These are phyloP conservation scores for Sycon ciliatum DNA, from an alignment of 37 sponge, comb jelly and placozoan genomes.

Conservation along the genomic window DNA sequence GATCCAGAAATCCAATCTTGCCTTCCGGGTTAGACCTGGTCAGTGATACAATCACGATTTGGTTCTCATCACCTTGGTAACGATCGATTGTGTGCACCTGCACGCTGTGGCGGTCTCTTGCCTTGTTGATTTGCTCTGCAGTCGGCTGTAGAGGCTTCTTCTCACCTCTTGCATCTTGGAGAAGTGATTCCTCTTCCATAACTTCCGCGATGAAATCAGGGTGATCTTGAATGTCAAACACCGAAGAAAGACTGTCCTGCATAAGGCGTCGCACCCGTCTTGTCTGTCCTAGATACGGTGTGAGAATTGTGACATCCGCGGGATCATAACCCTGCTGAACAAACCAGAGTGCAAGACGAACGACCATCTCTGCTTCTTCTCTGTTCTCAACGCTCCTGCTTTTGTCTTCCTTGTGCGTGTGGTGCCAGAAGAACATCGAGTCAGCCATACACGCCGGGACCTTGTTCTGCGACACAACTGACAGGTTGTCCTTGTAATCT, in stretches of 20 bases:
- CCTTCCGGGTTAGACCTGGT: constrained; percentile 77
- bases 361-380: constrained; percentile 63
- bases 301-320: constrained; percentile 69
- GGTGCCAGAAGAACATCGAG: background rate
- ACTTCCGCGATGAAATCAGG: too few species aligned
- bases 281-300: constrained; percentile 74
- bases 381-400: constrained; percentile 41
- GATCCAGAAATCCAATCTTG: constrained; percentile 65
- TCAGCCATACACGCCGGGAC: background rate
- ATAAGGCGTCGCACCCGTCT: too few species aligned
- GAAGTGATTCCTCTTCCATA: too few species aligned
- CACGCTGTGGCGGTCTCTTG: too few species aligned
- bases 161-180: too few species aligned
- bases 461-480: background rate
- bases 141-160: too few species aligned
- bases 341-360: constrained; percentile 52
- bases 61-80: constrained; percentile 94
- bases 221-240: too few species aligned
- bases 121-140: too few species aligned
- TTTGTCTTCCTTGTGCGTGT: background rate
- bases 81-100: too few species aligned
- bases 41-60: constrained; percentile 67
- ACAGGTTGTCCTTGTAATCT: background rate
- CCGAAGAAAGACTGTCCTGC: too few species aligned
- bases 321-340: constrained; percentile 58